These are phyloP conservation scores for Hylaea fasciaria DNA, from an alignment of 2,888 invertebrate species.

Conservation along the genomic window DNA sequence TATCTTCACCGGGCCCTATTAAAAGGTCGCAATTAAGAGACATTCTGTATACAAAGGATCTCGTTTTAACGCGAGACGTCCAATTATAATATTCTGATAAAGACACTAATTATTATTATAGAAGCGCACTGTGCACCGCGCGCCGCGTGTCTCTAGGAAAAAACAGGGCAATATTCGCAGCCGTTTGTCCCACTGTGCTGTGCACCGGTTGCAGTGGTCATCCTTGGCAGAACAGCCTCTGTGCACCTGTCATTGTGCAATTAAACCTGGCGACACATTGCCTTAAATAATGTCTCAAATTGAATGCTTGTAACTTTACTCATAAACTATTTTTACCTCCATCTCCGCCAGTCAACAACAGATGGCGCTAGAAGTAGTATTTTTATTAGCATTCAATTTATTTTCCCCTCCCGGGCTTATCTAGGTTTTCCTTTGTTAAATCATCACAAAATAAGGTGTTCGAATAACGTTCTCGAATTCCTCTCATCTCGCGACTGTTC, in stretches of 20 bases:
- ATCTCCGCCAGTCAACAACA: constrained; percentile 67
- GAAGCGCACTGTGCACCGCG: constrained; percentile 56
- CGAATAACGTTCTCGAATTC: constrained; percentile 53
- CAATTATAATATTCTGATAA: constrained; percentile 74
- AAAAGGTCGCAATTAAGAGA: constrained; percentile 38
- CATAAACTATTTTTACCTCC: constrained; percentile 30
- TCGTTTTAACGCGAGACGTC: constrained; percentile 57
- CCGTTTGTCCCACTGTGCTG: constrained; percentile 58
- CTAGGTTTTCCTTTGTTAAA: constrained; percentile 22
- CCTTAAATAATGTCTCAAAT: constrained; percentile 74
- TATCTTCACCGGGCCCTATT: constrained; percentile 33
- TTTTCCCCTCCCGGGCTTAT: no score
- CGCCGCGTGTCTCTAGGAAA: constrained; percentile 55
- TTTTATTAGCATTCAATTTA: constrained; percentile 13
- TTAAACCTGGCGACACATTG: constrained; percentile 77
- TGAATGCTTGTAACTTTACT: constrained; percentile 46
- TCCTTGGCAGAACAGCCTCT: constrained; percentile 72
- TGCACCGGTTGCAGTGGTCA: constrained; percentile 72
- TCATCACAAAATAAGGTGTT: constrained; percentile 37
- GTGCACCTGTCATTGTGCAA: constrained; percentile 78
- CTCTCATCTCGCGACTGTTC: constrained; percentile 68
- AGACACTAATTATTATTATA: constrained; percentile 77
- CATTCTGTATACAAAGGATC: constrained; percentile 56
- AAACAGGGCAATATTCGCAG: constrained; percentile 68
- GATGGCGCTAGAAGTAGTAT: constrained; percentile 65